These are phyloP conservation scores for Microcebus griseorufus DNA, from an alignment of 2,113 vertebrate genomes.

Conservation along the genomic window DNA sequence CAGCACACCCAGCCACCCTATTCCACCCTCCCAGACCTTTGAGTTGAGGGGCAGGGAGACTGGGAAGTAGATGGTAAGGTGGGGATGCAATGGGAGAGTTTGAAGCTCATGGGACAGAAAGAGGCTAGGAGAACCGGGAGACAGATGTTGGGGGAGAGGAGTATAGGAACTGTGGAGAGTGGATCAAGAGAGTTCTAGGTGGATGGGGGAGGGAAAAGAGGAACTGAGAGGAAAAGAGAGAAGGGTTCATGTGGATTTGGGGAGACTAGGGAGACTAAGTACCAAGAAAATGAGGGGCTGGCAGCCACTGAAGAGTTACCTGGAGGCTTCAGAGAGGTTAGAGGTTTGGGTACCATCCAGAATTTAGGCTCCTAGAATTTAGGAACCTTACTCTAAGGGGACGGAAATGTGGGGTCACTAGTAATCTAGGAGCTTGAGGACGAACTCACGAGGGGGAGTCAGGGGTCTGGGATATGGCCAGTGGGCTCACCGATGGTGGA, in stretches of 20 bases:
- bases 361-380: not conserved
- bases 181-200: not conserved
- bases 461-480: not conserved
- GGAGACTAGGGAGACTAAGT: not conserved
- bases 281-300: not conserved
- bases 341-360: not conserved
- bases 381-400: not conserved
- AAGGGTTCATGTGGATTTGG: not conserved
- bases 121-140: not conserved
- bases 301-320: not conserved
- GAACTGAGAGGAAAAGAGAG: not conserved
- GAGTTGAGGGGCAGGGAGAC: not conserved
- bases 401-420: not conserved
- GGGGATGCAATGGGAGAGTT: not conserved
- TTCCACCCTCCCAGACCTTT: not conserved
- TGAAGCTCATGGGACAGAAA: not conserved
- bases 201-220: not conserved
- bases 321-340: not conserved
- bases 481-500: conserved; percentile 94
- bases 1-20: not conserved
- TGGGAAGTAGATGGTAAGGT: not conserved
- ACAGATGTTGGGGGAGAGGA: not conserved
- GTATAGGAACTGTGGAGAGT: not conserved
- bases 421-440: not conserved
- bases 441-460: not conserved